A percentile compares a stretch with the other conserved stretches of the same genome.
These are phyloP conservation scores for Adelosebastes latens DNA, from an alignment of 2,797 vertebrate species.

Conservation along the genomic window DNA sequence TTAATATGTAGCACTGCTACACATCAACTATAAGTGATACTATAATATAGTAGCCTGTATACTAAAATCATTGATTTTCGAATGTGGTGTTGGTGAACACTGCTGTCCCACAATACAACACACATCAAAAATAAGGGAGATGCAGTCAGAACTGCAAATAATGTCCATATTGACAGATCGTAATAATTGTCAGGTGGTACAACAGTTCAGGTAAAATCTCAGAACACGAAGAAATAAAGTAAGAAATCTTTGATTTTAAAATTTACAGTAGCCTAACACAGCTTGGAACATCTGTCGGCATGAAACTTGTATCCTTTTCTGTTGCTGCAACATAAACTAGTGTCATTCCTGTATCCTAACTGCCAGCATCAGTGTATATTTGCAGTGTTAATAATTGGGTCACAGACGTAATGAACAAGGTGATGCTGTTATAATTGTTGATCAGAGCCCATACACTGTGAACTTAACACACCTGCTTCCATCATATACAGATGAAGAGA, in stretches of 20 bases:
- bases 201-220: not conserved
- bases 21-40: not conserved
- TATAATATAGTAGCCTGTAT: not conserved
- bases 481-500: not conserved
- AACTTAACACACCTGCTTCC: constrained; percentile 2
- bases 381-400: not conserved
- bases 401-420: not conserved
- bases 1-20: not conserved
- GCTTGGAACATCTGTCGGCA: not conserved
- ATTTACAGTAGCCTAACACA: rapidly evolving
- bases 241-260: not conserved
- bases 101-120: not conserved
- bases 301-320: not conserved
- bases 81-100: not conserved
- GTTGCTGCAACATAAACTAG: not conserved
- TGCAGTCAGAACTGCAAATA: not conserved
- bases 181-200: not conserved
- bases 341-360: not conserved
- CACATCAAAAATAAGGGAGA: not conserved
- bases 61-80: not conserved
- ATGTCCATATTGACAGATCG: not conserved
- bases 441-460: not conserved
- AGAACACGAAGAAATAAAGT: not conserved
- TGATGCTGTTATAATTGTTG: not conserved
- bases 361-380: not conserved